A percentile compares a stretch with the other conserved stretches of the same genome.
phyloP scores from a whole-genome alignment of 2,113 vertebrate genomes.

The Laticauda colubrina region DNA sequence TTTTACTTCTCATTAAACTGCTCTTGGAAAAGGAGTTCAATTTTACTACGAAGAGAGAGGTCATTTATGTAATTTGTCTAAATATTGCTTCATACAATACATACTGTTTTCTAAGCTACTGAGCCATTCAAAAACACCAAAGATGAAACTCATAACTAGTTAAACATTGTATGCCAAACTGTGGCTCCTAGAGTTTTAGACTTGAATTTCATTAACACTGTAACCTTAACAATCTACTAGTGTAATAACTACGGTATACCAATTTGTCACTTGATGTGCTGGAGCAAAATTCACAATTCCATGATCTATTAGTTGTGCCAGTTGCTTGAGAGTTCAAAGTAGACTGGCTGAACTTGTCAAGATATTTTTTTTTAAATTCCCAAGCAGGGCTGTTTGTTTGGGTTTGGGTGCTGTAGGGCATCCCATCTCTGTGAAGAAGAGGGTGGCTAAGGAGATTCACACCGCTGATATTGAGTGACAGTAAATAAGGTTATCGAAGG shows the following conservation, averaged over 20 bases:
- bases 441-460: slow-evolving; percentile 52
- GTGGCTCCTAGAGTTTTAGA: neutral
- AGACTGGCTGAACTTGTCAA: slow-evolving; percentile 48
- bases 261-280: neutral
- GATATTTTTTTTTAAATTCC: slow-evolving; percentile 42
- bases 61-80: neutral
- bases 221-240: neutral
- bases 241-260: neutral
- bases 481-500: slow-evolving; percentile 63
- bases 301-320: rapidly evolving
- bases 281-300: neutral
- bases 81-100: neutral
- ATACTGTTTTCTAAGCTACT: neutral
- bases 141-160: neutral
- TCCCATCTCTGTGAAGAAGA: slow-evolving; percentile 52
- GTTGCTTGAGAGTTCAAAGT: slow-evolving; percentile 43
- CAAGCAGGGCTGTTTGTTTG: slow-evolving; percentile 52
- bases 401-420: slow-evolving; percentile 48
- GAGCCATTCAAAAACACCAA: neutral
- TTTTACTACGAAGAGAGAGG: neutral
- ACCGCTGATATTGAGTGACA: slow-evolving; percentile 54
- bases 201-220: neutral
- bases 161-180: neutral
- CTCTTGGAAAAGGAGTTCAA: neutral
- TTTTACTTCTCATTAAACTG: neutral